Conservation (phyloP, 2,113 vertebrate genomes). For the Erythrocebus patas region DNA sequence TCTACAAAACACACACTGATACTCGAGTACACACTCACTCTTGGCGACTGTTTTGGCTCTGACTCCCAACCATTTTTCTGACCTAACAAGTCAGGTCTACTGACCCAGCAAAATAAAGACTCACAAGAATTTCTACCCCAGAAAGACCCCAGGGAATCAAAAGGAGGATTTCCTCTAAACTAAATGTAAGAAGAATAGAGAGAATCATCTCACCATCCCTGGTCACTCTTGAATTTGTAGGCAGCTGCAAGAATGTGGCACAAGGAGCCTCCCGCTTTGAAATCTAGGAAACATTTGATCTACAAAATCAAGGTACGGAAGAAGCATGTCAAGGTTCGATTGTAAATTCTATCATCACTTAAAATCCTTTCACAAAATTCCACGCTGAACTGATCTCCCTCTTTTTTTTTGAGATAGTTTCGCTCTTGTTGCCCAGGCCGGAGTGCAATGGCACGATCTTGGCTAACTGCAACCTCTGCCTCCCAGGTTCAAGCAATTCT, state of each 20-base stretch:
- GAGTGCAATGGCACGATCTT: not conserved
- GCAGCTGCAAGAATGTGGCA: constrained; percentile 98
- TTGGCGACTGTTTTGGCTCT: constrained; percentile 19
- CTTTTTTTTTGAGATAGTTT: not conserved
- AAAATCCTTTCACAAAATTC: constrained; percentile 19
- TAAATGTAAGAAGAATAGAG: not conserved
- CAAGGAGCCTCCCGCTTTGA: constrained; percentile 95
- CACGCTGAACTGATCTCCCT: not conserved
- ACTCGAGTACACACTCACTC: not conserved
- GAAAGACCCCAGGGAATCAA: not conserved
- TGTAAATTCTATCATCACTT: constrained; percentile 22
- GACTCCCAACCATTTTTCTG: constrained; percentile 1
- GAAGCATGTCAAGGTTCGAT: constrained; percentile 22
- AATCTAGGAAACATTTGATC: constrained; percentile 99
- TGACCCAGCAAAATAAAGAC: constrained; percentile 25
- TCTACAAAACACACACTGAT: not conserved
- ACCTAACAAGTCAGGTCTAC: not conserved
- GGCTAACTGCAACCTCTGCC: not conserved
- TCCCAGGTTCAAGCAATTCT: not conserved
- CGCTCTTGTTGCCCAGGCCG: not conserved
- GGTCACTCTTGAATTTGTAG: constrained; percentile 99
- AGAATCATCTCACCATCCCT: constrained; percentile 92
- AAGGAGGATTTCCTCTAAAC: not conserved
- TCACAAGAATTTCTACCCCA: constrained; percentile 1
- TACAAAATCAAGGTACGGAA: constrained; percentile 75